Evolutionary conservation across 2,888 invertebrate genomes (phyloP).

Genomic region (Hesperia comma): DNA sequence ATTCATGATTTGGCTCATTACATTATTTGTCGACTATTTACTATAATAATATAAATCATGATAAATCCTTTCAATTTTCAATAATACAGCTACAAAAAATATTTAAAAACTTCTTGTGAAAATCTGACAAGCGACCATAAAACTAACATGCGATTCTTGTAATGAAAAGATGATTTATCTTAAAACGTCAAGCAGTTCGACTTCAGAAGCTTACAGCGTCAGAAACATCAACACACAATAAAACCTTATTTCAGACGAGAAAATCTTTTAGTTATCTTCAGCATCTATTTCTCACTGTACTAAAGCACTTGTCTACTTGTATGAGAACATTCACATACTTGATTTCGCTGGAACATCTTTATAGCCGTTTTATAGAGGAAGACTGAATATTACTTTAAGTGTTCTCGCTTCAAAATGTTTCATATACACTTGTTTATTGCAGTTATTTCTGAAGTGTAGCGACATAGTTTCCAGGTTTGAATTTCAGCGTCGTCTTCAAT

Average conservation of each 20-base stretch:
- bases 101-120: too few relatives aligned
- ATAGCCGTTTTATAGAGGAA: conserved; percentile 57
- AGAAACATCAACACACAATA: conserved; percentile 11
- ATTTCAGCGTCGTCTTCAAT: too few relatives aligned
- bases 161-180: neutral
- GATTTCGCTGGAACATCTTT: conserved; percentile 57
- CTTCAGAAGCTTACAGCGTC: neutral
- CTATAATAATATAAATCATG: too few relatives aligned
- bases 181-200: neutral
- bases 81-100: too few relatives aligned
- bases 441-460: conserved; percentile 17
- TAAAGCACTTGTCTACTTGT: conserved; percentile 36
- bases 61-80: too few relatives aligned
- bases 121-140: too few relatives aligned
- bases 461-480: neutral
- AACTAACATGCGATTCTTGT: too few relatives aligned
- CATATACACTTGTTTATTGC: conserved; percentile 32
- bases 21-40: too few relatives aligned
- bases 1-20: too few relatives aligned
- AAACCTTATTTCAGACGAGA: conserved; percentile 15
- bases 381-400: conserved; percentile 37
- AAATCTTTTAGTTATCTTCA: conserved; percentile 34
- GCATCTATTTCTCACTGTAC: conserved; percentile 21
- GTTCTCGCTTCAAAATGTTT: conserved; percentile 29
- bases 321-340: conserved; percentile 48